Base-by-base conservation (phyloP, 2,113 vertebrate genomes). In the Melanerpes aurifrons region DNA sequence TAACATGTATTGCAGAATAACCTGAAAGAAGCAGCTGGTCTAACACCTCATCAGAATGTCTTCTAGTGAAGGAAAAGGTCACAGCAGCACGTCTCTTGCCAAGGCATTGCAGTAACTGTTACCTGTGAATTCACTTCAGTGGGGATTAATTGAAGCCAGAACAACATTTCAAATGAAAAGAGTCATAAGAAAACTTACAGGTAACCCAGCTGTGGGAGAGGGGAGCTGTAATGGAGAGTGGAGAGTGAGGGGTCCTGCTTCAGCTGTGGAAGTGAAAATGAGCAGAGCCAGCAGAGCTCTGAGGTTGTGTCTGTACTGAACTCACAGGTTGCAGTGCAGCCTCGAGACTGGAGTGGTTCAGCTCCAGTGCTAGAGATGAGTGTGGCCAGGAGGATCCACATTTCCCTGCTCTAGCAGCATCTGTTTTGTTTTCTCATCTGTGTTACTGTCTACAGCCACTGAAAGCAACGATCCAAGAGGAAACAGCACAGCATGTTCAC, bases 311-410 rank as follows among this genome's bases (percentile, higher is more conserved):
- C 59, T 66, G 15, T 15, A 3, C 21, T 24, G 70, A 74, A 22
- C 14, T 1, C 7, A 13, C 48, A 37, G 40, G 35, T 81, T 20
- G 28, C 32, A 63, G 40, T 3, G 15, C 7, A 24, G 5, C 40
- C 61, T 59, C 1, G 3, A 25, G 59, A 26, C 59, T 43, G 82
- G 67, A 75, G 26, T 26, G 20, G 14, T n/a, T 57, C 28, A 5
- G 63, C 48, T 31, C 28, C 32, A 13, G 64, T 0, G 2, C 8
- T 9, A 22, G 12, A 32, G 56, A 1, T 12, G 50, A 25, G 25
- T 9, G 14, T 48, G 62, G 25, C 53, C 4, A 2, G 67, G 17
- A 63, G 58, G 22, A 47, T 63, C 35, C 0, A 0, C 9, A 35
- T 17, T 58, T 25, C 57, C 72, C 28, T 74, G 79, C 43, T 48